Conservation (phyloP, 2,888 invertebrate species). For the Drosophila mimetica region DNA sequence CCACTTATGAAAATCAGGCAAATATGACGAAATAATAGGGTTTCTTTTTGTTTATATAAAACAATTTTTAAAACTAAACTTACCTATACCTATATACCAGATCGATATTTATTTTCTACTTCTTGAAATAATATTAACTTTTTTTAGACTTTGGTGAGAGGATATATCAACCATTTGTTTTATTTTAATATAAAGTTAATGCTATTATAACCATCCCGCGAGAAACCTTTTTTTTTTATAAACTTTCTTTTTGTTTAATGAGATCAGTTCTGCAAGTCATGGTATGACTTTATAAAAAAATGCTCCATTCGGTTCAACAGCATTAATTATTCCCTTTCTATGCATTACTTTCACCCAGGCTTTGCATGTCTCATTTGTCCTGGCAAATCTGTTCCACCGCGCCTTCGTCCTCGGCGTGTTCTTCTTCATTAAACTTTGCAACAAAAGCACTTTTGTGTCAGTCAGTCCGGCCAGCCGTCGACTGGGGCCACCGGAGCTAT, state of each 20-base stretch:
- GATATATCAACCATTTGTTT: too few species aligned
- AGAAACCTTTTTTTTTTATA: not conserved
- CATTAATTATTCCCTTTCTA: slow-evolving; percentile 36
- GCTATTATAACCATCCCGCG: not conserved
- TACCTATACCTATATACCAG: too few species aligned
- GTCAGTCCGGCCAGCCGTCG: slow-evolving; percentile 63
- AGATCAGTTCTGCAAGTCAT: not conserved
- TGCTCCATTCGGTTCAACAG: slow-evolving; percentile 9
- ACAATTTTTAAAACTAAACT: too few species aligned
- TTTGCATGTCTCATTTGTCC: slow-evolving; percentile 28
- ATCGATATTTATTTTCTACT: too few species aligned
- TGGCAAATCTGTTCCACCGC: slow-evolving; percentile 10
- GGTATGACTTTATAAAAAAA: slow-evolving; percentile 6
- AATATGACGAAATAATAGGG: too few species aligned
- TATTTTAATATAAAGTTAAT: not conserved
- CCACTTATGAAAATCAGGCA: too few species aligned
- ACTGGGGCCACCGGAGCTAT: slow-evolving; percentile 39
- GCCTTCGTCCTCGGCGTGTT: slow-evolving; percentile 23
- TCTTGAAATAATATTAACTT: too few species aligned
- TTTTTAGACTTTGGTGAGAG: too few species aligned
- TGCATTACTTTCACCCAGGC: slow-evolving; percentile 28
- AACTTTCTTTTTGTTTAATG: not conserved
- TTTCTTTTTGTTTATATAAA: too few species aligned
- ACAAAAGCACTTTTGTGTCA: slow-evolving; percentile 81
- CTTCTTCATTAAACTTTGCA: slow-evolving; percentile 72